Conservation (phyloP, 2,797 vertebrate species). For the Pyrocephalus nanus region DNA sequence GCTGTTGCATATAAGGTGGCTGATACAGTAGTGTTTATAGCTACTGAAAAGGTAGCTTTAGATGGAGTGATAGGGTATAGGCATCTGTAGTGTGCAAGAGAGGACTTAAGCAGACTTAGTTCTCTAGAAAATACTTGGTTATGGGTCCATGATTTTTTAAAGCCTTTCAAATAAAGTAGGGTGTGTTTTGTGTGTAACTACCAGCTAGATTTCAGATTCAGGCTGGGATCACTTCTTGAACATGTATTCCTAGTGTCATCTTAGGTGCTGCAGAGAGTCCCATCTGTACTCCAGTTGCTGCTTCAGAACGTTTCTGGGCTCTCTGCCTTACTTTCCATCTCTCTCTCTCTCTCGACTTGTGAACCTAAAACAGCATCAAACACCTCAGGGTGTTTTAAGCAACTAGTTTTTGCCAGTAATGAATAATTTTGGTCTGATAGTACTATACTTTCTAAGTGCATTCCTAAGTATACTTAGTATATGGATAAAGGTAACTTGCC, state of each 20-base stretch:
- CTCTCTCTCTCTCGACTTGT: background rate
- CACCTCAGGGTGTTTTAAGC: background rate
- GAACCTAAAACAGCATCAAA: background rate
- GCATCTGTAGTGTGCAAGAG: background rate
- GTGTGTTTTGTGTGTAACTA: background rate
- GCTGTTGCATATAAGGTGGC: background rate
- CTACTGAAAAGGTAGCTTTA: background rate
- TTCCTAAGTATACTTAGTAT: background rate
- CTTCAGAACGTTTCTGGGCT: background rate
- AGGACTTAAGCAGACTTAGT: background rate
- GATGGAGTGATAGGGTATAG: rapidly evolving
- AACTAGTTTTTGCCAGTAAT: background rate
- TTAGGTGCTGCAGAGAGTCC: background rate
- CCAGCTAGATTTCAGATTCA: background rate
- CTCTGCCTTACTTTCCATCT: background rate
- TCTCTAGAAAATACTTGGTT: background rate
- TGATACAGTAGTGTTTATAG: background rate
- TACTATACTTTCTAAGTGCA: background rate
- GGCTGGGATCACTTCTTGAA: background rate
- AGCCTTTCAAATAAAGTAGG: background rate
- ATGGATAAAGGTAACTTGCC: background rate
- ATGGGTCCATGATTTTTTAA: background rate
- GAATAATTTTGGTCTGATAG: background rate
- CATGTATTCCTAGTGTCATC: rapidly evolving
- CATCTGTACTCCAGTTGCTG: background rate